phyloP scores from a whole-genome alignment of 2,113 vertebrate genomes.

The Halichoerus grypus region DNA sequence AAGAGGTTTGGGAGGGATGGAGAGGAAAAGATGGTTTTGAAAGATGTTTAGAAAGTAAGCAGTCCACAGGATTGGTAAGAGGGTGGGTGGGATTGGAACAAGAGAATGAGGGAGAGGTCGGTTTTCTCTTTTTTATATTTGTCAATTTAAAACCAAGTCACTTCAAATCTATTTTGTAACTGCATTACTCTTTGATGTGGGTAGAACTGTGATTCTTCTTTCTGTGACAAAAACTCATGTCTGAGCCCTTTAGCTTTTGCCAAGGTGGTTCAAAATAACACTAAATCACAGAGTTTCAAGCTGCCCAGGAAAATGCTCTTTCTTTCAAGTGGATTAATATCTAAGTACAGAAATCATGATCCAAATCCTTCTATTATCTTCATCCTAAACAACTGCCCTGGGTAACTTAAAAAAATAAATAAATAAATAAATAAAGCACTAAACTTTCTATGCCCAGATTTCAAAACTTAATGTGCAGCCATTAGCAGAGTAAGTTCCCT shows the following conservation, averaged over 20 bases:
- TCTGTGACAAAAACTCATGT: background rate
- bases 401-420: background rate
- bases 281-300: background rate
- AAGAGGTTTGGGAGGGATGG: background rate
- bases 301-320: background rate
- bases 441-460: background rate
- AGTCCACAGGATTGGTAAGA: background rate
- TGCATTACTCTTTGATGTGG: background rate
- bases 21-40: background rate
- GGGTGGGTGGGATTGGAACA: background rate
- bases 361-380: background rate
- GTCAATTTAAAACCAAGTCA: background rate
- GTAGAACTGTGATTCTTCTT: background rate
- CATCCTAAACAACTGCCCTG: background rate
- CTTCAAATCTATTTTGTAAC: conserved; percentile 3
- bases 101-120: background rate
- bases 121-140: background rate
- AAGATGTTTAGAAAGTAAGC: background rate
- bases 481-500: background rate
- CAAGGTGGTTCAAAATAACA: background rate
- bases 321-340: conserved; percentile 6
- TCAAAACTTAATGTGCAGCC: background rate
- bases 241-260: background rate
- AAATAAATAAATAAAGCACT: background rate
- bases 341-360: background rate